These are phyloP conservation scores for Gambusia yucatana DNA, from an alignment of 2,797 vertebrate species.

Conservation along the genomic window DNA sequence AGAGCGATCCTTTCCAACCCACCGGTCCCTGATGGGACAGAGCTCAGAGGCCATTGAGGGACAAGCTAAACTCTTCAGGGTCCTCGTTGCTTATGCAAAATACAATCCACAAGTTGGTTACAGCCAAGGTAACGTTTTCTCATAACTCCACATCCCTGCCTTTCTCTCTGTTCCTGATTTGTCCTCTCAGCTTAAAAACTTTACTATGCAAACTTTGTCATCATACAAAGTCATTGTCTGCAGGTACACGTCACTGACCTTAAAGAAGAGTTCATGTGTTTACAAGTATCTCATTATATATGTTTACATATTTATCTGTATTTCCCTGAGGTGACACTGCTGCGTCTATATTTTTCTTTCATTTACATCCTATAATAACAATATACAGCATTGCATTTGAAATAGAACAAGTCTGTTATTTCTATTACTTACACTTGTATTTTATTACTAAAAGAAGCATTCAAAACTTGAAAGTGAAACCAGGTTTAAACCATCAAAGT, in stretches of 20 bases:
- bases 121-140: conserved; percentile 75
- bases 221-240: neutral
- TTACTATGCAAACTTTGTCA: neutral
- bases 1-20: conserved; percentile 83
- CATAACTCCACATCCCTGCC: neutral
- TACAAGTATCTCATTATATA: neutral
- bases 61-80: conserved; percentile 82
- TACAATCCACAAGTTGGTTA: conserved; percentile 80
- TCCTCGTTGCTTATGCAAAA: conserved; percentile 78
- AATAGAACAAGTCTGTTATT: neutral
- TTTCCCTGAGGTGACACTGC: neutral
- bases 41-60: conserved; percentile 82
- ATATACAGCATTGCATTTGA: neutral
- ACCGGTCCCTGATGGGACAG: conserved; percentile 81
- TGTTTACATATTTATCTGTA: neutral
- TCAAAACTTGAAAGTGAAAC: neutral
- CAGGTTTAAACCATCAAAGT: neutral
- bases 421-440: neutral
- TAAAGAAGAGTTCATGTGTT: neutral
- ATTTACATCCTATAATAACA: neutral
- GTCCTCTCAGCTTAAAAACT: neutral
- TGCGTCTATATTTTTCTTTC: neutral
- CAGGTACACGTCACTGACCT: neutral
- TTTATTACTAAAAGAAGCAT: neutral
- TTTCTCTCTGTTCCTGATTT: neutral